Base-by-base conservation (phyloP, 2,888 invertebrate genomes). In the Melikaiella ostensackeni region DNA sequence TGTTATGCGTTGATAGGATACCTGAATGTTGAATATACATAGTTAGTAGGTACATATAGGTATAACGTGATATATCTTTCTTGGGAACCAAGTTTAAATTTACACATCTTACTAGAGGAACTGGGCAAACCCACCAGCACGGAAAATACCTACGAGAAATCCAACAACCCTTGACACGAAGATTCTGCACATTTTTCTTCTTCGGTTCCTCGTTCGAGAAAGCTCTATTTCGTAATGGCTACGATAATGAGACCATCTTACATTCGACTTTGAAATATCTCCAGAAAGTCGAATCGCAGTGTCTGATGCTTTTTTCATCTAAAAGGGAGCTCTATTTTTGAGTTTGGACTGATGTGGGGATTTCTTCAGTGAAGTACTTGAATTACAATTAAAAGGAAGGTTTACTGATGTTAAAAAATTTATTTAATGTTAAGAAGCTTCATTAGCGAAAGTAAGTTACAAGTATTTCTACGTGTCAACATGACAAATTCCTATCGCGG, bases 11-110 rank as follows among this genome's bases (percentile, higher is more conserved):
- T 4, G 5, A 46, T n/a, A 70, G 24, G 16, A 42, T 16, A 46
- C 27, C 24, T 27, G 66, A 9, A 46, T 46, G 42, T 66, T 66
- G 27, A 30, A 42, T 24, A 21, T 38, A 57, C 42, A 38, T 38
- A 38, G 13, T 38, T n/a, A n/a, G n/a, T n/a, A 9, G 35, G 35
- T 35, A 11, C 16, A 38, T 70, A 59, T 61, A 38, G 3, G 24
- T 27, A 78, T 78, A 82, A 81, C 82, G 85, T 85, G 85, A 86
- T 85, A 83, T 85, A 79, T 85, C 83, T 85, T 86, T 78, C 80
- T 80, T 35, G 77, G 66, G 75, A 80, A 64, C 80, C 79, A 77
- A 82, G 77, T 84, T 86, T 82, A 85, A 85, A 85, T 85, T 86
- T 86, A 82, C 86, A 84, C 82, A 83, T 81, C 81, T 77, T 84